Percentiles rank a stretch among this genome's conserved stretches.
These are phyloP conservation scores for Balanococcus diminutus DNA, from an alignment of 2,888 invertebrate genomes.

Conservation along the genomic window DNA sequence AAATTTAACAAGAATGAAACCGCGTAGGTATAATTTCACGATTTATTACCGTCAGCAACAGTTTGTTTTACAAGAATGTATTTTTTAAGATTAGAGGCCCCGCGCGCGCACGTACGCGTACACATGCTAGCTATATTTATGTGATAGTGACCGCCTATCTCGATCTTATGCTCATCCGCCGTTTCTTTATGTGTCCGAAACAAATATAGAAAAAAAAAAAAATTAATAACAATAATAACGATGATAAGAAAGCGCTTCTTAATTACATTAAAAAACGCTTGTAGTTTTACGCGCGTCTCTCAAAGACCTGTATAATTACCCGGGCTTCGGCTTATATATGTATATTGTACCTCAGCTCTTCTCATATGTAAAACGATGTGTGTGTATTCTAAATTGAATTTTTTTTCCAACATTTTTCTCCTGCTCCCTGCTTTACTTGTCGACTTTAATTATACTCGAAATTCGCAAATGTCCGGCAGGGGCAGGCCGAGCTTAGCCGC, in stretches of 20 bases:
- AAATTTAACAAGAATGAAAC: conserved; percentile 39
- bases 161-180: conserved; percentile 51
- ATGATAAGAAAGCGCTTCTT: conserved; percentile 46
- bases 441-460: conserved; percentile 11
- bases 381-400: neutral
- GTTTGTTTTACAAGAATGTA: conserved; percentile 50
- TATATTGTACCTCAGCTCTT: neutral
- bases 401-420: neutral
- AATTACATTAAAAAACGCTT: conserved; percentile 46
- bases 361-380: neutral
- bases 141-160: conserved; percentile 42
- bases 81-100: conserved; percentile 28
- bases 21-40: conserved; percentile 40
- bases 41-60: conserved; percentile 44
- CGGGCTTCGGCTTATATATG: neutral
- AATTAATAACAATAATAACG: conserved; percentile 46
- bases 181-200: conserved; percentile 28
- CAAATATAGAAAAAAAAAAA: conserved; percentile 17
- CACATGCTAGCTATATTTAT: conserved; percentile 23
- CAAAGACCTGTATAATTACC: conserved; percentile 11
- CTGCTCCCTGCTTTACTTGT: too few species aligned
- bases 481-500: neutral
- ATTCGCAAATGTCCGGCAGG: neutral
- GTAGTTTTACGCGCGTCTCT: neutral
- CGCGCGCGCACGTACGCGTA: neutral